These are phyloP conservation scores for Lagopus leucura DNA, from an alignment of 2,113 vertebrate genomes.

Conservation along the genomic window DNA sequence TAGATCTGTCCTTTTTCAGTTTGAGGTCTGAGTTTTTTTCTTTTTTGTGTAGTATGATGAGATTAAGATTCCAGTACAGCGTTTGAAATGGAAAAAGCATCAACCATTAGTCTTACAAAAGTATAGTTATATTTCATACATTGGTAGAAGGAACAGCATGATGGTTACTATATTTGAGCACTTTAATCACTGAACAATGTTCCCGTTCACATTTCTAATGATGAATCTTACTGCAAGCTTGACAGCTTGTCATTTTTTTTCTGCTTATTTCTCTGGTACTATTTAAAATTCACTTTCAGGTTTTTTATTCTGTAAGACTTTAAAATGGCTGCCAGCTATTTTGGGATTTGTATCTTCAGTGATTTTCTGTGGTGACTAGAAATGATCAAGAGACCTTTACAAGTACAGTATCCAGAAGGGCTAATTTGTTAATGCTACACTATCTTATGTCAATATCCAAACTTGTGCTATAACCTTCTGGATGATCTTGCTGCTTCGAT, in stretches of 20 bases:
- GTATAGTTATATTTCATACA: not conserved
- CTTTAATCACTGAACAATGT: not conserved
- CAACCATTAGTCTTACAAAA: not conserved
- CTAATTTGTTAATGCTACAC: not conserved
- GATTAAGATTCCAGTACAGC: not conserved
- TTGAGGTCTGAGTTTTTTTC: not conserved
- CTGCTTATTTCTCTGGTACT: slow-evolving; percentile 9
- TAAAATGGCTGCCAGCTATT: slow-evolving; percentile 23
- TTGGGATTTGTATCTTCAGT: not conserved
- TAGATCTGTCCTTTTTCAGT: not conserved
- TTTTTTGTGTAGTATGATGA: not conserved
- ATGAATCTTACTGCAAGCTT: slow-evolving; percentile 41
- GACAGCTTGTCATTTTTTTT: not conserved
- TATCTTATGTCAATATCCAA: not conserved
- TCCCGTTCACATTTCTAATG: slow-evolving; percentile 14
- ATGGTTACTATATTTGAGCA: slow-evolving; percentile 32
- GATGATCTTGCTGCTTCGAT: not conserved
- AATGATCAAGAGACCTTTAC: not conserved
- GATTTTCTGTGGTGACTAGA: not conserved
- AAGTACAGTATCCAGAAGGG: not conserved
- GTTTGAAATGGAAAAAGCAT: not conserved
- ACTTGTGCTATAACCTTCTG: not conserved
- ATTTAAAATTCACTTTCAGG: slow-evolving; percentile 8
- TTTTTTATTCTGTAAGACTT: slow-evolving; percentile 16
- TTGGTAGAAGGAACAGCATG: not conserved